Evolutionary conservation across 2,888 invertebrate species (phyloP).

Genomic region (Torymus tubicola): DNA sequence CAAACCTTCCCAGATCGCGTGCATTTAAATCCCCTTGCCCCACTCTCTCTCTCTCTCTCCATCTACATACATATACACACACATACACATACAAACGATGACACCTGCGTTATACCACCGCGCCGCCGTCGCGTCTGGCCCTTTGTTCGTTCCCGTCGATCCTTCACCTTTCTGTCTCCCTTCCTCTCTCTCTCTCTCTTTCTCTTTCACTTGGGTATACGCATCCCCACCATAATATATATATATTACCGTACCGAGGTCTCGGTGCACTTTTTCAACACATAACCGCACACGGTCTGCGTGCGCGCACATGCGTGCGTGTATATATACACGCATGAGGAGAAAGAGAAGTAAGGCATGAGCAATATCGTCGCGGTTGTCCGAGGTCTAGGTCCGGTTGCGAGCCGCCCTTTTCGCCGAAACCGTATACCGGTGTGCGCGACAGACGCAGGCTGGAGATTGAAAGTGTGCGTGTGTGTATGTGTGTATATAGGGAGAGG

Average conservation of each 20-base stretch:
- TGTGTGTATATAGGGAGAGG: no score
- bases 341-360: neutral
- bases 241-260: no score
- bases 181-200: neutral
- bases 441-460: no score
- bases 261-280: no score
- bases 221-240: neutral
- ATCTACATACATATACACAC: neutral
- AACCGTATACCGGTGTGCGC: neutral
- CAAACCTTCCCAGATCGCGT: neutral
- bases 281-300: no score
- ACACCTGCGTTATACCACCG: no score
- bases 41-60: neutral
- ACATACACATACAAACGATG: neutral
- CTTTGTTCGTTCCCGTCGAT: conserved; percentile 35
- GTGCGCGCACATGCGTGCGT: no score
- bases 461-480: no score
- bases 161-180: conserved; percentile 5
- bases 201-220: no score
- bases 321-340: neutral
- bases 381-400: conserved; percentile 47
- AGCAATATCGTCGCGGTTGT: conserved; percentile 33
- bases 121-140: conserved; percentile 44
- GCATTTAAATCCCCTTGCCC: neutral
- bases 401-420: conserved; percentile 22